phyloP scores from a whole-genome alignment of 53 echinoderm and acorn worm genomes.

The Apostichopus leukothele region DNA sequence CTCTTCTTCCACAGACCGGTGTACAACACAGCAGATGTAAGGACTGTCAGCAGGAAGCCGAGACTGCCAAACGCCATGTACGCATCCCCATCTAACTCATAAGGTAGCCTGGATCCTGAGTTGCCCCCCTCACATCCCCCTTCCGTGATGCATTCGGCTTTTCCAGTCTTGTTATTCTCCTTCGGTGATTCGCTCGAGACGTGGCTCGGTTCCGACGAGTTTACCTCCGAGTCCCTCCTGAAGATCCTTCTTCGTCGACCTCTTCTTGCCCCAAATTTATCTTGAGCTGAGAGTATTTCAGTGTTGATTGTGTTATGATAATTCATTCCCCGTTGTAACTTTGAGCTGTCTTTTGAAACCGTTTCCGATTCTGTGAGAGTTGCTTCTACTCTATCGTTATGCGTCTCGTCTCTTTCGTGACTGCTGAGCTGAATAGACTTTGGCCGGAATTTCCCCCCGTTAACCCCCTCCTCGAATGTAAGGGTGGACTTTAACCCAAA shows the following conservation, averaged over 20 bases:
- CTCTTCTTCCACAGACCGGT: conserved; percentile 91
- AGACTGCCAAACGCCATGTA: conserved; percentile 80
- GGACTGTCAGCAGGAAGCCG: conserved; percentile 58
- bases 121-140: background rate
- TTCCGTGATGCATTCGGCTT: background rate
- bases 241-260: background rate
- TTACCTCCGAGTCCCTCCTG: background rate
- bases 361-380: background rate
- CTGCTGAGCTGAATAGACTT: background rate
- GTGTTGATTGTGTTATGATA: background rate
- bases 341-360: background rate
- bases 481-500: background rate
- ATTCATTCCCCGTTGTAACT: background rate
- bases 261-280: background rate
- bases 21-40: conserved; percentile 75
- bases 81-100: conserved; percentile 60
- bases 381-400: background rate
- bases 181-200: background rate
- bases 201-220: background rate
- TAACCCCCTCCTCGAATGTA: background rate
- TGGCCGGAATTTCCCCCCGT: background rate
- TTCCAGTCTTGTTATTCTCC: background rate
- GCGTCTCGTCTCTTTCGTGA: background rate
- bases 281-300: background rate
- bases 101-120: conserved; percentile 57